Evolutionary conservation across 2,888 invertebrate genomes (phyloP).

Genomic region (Eupeodes latifasciatus): DNA sequence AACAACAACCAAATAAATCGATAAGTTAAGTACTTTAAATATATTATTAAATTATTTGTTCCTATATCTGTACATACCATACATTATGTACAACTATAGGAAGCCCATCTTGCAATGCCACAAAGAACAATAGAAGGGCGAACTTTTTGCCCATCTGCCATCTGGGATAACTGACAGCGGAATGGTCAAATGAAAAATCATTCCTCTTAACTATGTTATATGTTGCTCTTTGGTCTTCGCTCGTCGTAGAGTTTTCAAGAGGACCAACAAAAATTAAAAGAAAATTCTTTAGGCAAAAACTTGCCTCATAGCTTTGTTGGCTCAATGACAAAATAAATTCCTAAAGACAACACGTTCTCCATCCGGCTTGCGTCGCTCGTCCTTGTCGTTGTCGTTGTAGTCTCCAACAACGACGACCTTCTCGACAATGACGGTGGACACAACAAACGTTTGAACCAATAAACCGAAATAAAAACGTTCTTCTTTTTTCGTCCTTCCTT

Average conservation of each 20-base stretch:
- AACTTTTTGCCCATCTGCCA: conserved; percentile 61
- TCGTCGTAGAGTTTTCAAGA: conserved; percentile 15
- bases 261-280: conserved; percentile 52
- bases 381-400: background rate
- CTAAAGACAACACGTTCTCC: conserved; percentile 73
- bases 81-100: background rate
- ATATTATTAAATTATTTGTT: conserved; percentile 47
- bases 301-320: conserved; percentile 60
- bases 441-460: conserved; percentile 54
- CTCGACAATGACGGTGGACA: conserved; percentile 57
- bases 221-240: background rate
- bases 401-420: too few relatives aligned
- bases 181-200: conserved; percentile 70
- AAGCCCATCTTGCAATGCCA: conserved; percentile 50
- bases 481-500: conserved; percentile 3
- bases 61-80: too few relatives aligned
- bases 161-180: conserved; percentile 64
- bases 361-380: conserved; percentile 62
- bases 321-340: conserved; percentile 75
- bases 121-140: conserved; percentile 49
- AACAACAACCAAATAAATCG: conserved; percentile 1
- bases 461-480: conserved; percentile 18
- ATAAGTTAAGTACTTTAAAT: conserved; percentile 43
- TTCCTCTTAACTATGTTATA: conserved; percentile 37
- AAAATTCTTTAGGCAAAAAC: conserved; percentile 47